Conservation (phyloP, 2,113 vertebrate genomes). For the Neolamprologus toae region DNA sequence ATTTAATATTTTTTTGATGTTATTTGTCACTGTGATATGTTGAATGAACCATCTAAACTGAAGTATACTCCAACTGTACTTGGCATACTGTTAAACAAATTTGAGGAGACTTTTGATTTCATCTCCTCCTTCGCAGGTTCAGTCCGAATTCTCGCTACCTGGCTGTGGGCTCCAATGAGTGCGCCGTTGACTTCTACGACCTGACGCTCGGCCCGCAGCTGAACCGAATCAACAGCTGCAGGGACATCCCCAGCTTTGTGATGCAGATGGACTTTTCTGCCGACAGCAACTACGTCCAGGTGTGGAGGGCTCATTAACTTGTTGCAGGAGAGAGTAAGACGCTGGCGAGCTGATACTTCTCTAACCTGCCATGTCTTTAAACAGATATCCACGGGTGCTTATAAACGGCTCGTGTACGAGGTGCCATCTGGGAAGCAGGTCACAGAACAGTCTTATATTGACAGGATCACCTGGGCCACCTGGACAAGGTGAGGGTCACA, state of each 20-base stretch:
- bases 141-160: slow-evolving; percentile 89
- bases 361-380: neutral
- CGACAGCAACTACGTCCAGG: slow-evolving; percentile 86
- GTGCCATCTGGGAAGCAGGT: slow-evolving; percentile 96
- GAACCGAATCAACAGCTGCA: slow-evolving; percentile 91
- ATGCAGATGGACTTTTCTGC: slow-evolving; percentile 97
- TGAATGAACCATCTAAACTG: rapidly evolving
- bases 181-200: slow-evolving; percentile 95
- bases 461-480: slow-evolving; percentile 95
- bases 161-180: slow-evolving; percentile 91
- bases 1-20: neutral
- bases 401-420: slow-evolving; percentile 94
- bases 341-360: neutral
- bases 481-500: slow-evolving; percentile 86
- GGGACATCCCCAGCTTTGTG: slow-evolving; percentile 92
- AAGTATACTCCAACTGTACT: neutral
- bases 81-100: neutral
- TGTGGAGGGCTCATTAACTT: slow-evolving; percentile 11
- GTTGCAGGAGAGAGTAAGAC: neutral
- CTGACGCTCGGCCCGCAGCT: slow-evolving; percentile 87
- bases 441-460: slow-evolving; percentile 83
- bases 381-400: slow-evolving; percentile 94
- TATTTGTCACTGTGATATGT: neutral
- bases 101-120: neutral
- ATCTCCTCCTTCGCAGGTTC: slow-evolving; percentile 71